Base-by-base conservation (phyloP, 1,140 invertebrate genomes). In the Lordiphosa collinella region DNA sequence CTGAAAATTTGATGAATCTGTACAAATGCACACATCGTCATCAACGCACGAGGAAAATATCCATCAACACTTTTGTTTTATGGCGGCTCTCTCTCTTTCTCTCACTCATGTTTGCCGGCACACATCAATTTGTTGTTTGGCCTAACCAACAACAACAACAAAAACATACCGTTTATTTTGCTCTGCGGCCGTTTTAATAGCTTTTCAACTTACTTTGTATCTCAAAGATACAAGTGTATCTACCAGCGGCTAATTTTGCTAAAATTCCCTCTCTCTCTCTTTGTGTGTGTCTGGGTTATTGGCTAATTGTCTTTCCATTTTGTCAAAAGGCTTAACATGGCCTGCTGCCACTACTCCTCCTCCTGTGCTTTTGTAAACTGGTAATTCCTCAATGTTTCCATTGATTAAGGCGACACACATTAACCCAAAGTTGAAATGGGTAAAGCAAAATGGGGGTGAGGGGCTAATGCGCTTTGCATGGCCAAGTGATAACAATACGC, bases 1-100 rank as follows among this genome's bases (percentile, higher is more conserved):
- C 66, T 80, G 76, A 80, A 80, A 80, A 80, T 80, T 80, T 80
- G 76, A 80, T 80, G 76, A 80, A 82, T 80, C 76, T 80, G 76
- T 74, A 82, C 71, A 76, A 82, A 68, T 82, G 76, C 71, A 66
- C 16, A 37, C 10, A 16, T 54, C 67, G 65, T 80, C 76, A 84
- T 79, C 70, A 66, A 59, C 40, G 56, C 78, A 82, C 67, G 44
- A 84, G 78, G 78, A 82, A 78, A 82, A 72, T 82, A 69, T 82
- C 78, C 78, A 82, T 82, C 78, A 82, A 82, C 78, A 80, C 76
- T 80, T 75, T 82, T 82, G 62, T 80, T 80, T 80, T 80, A 80
- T 66, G 67, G 65, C 59, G 52, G 52, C 66, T 72, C 52, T 47
- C 53, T 44, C 18, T 11, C 13, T 49, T 49, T 34, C 35, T 29